Evolutionary conservation across 2,113 vertebrate genomes (phyloP).

Genomic region (Dunckerocampus dactyliophorus): DNA sequence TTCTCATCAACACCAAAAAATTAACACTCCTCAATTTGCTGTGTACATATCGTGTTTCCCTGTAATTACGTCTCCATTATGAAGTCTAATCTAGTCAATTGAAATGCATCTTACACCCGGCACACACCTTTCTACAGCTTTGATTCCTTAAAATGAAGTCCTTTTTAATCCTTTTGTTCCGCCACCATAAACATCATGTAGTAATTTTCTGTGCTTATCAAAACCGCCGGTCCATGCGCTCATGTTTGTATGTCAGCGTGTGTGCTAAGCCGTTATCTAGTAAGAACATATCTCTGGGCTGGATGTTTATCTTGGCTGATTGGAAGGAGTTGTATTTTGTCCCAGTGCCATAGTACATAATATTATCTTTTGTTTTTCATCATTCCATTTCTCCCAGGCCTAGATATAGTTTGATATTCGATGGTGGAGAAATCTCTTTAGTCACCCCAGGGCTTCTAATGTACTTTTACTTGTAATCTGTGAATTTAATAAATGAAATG

Average conservation of each 20-base stretch:
- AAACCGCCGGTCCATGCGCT: slow-evolving; percentile 35
- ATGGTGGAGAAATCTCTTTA: slow-evolving; percentile 54
- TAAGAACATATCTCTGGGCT: slow-evolving; percentile 66
- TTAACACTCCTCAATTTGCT: too few relatives aligned
- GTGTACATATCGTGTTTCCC: slow-evolving; percentile 27
- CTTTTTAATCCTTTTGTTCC: slow-evolving; percentile 67
- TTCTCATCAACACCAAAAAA: too few relatives aligned
- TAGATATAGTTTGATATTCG: slow-evolving; percentile 57
- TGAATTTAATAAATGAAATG: slow-evolving; percentile 63
- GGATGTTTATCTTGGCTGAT: slow-evolving; percentile 69
- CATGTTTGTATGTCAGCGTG: slow-evolving; percentile 24
- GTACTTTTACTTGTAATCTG: slow-evolving; percentile 69
- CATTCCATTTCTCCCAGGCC: slow-evolving; percentile 46
- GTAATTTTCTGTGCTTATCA: slow-evolving; percentile 64
- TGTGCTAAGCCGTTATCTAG: slow-evolving; percentile 59
- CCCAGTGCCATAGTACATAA: slow-evolving; percentile 52
- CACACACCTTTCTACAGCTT: slow-evolving; percentile 51
- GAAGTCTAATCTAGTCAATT: slow-evolving; percentile 44
- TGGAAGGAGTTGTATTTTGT: slow-evolving; percentile 54
- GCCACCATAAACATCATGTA: slow-evolving; percentile 60
- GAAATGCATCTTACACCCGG: slow-evolving; percentile 47
- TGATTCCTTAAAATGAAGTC: slow-evolving; percentile 63
- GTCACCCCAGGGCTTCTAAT: slow-evolving; percentile 54
- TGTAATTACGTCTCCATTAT: slow-evolving; percentile 46
- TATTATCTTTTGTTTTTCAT: slow-evolving; percentile 52